Base-by-base conservation (phyloP, 2,113 vertebrate species). In the Rhinoderma darwinii region DNA sequence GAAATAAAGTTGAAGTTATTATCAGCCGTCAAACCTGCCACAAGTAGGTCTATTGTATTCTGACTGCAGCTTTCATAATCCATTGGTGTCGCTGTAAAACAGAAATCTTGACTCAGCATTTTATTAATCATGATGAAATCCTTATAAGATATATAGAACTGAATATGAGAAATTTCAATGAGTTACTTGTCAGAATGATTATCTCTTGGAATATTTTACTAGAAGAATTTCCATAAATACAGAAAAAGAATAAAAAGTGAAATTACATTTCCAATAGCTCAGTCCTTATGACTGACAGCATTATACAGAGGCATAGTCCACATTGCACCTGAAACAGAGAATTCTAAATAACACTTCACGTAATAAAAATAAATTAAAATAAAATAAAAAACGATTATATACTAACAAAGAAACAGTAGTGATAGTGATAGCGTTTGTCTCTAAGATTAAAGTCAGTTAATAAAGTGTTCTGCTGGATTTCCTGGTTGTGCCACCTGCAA, bases 21-120 rank as follows among this genome's bases (percentile, higher is more conserved):
- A 43, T 63, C 56, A 43, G 10, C 56, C 18, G 39, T 43, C 79
- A 63, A 27, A 32, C 22, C 79, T 66, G 59, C 35, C 56, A 82
- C 25, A 43, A 43, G 7, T 15, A 44, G 43, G 56, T 61, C 47
- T 25, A 37, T 17, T 59, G 35, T 59, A 59, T 35, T 59, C 77
- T 79, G 56, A 41, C 56, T 82, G 79, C 79, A 82, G 79, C 79
- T 82, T 82, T 82, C n/a, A 82, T 63, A 82, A 82, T 63, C 37
- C 35, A 82, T 82, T 82, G 56, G 79, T 63, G 59, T 82, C 37
- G 56, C 79, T 63, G 56, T 61, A 43, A 82, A 82, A 43, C 39
- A 43, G 59, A 82, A 66, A 30, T 82, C 15, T 63, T 18, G 7
- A 63, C 37, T 82, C 56, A 82, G 79, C 79, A 30, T 27, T 82